Conservation (phyloP, 1,140 invertebrate species). For the Calephelis virginiensis region DNA sequence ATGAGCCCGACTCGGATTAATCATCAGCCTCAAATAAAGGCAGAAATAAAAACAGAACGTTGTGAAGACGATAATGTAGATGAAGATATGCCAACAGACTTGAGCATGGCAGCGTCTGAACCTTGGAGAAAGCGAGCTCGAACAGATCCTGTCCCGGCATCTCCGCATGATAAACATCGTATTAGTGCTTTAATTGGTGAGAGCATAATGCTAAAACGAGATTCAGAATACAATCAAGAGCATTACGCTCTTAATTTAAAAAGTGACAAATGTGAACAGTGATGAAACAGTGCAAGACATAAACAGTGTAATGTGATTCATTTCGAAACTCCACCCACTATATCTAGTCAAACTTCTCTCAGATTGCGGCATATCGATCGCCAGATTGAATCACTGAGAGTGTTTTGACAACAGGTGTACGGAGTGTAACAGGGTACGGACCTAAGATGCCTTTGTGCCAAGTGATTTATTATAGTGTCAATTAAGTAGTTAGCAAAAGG, state of each 20-base stretch:
- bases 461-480: slow-evolving; percentile 77
- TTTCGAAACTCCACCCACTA: slow-evolving; percentile 56
- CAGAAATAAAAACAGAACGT: slow-evolving; percentile 80
- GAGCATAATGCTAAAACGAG: slow-evolving; percentile 70
- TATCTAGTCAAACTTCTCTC: slow-evolving; percentile 70
- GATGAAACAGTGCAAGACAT: slow-evolving; percentile 49
- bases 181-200: slow-evolving; percentile 76
- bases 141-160: slow-evolving; percentile 46
- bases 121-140: slow-evolving; percentile 72
- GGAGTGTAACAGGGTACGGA: slow-evolving; percentile 75
- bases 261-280: slow-evolving; percentile 78
- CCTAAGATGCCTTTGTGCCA: slow-evolving; percentile 76
- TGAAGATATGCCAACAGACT: slow-evolving; percentile 83
- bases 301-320: slow-evolving; percentile 44
- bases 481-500: slow-evolving; percentile 71
- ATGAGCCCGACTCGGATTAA: slow-evolving; percentile 83
- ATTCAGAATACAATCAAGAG: slow-evolving; percentile 66
- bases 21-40: slow-evolving; percentile 64
- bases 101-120: slow-evolving; percentile 80
- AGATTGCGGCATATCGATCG: slow-evolving; percentile 33
- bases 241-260: slow-evolving; percentile 73
- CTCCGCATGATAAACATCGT: slow-evolving; percentile 70
- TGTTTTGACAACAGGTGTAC: slow-evolving; percentile 59
- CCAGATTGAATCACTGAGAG: slow-evolving; percentile 48
- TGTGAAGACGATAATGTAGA: slow-evolving; percentile 76